Conservation (phyloP, 2,113 vertebrate species). For the Pongo pygmaeus region DNA sequence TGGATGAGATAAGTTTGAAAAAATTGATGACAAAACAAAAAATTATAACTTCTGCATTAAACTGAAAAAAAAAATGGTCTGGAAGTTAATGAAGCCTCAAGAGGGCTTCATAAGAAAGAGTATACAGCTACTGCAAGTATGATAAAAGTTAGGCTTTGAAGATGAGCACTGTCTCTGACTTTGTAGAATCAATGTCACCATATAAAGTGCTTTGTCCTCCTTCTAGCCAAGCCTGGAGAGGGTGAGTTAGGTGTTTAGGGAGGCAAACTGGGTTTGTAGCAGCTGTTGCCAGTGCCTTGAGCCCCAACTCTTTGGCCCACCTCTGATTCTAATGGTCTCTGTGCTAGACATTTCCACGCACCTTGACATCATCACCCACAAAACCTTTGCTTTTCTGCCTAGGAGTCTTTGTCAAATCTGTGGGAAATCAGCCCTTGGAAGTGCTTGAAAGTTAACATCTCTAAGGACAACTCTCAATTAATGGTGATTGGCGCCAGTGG, state of each 20-base stretch:
- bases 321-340: neutral
- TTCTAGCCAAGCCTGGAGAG: neutral
- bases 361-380: neutral
- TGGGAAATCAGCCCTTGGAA: neutral
- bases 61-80: constrained; percentile 2
- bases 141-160: neutral
- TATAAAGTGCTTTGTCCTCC: neutral
- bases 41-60: constrained; percentile 22
- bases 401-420: neutral
- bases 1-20: neutral
- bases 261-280: neutral
- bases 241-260: neutral
- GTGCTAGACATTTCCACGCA: neutral
- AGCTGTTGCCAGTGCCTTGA: neutral
- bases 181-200: neutral
- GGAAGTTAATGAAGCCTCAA: neutral
- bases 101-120: neutral
- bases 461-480: neutral
- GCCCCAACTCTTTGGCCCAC: neutral
- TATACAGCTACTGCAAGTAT: neutral
- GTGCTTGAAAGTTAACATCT: neutral
- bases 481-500: neutral
- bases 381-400: neutral
- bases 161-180: neutral
- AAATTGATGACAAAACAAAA: neutral